These are phyloP conservation scores for Meandrina meandrites DNA, from an alignment of 92 coral and sea anemone species.

Conservation along the genomic window DNA sequence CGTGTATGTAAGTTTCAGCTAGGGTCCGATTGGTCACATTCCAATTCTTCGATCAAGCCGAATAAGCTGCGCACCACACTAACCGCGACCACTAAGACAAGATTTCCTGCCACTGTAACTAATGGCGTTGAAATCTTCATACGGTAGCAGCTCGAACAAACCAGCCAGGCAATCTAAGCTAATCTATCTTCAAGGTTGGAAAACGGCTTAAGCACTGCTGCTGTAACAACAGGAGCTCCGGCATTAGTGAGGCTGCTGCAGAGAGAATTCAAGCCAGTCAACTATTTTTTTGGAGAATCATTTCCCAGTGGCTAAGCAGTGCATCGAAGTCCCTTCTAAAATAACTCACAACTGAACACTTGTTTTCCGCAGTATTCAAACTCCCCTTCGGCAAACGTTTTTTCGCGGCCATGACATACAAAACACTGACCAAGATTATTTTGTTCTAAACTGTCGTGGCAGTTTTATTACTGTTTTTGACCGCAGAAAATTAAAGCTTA, in stretches of 20 bases:
- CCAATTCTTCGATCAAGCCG: not conserved
- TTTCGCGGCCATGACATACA: not conserved
- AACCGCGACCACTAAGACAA: not conserved
- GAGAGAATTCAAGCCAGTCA: not conserved
- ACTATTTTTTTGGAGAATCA: not conserved
- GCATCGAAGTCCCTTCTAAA: not conserved
- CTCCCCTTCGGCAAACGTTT: not conserved
- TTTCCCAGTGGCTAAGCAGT: not conserved
- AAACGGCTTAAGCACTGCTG: not conserved
- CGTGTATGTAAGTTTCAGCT: not conserved
- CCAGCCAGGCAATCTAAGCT: not conserved
- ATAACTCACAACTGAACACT: too few relatives aligned
- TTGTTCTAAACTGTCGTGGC: not conserved
- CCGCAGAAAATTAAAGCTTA: not conserved
- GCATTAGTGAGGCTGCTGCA: not conserved
- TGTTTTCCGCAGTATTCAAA: not conserved
- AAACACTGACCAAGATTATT: not conserved
- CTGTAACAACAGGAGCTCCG: not conserved
- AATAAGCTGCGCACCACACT: not conserved
- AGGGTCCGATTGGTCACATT: not conserved
- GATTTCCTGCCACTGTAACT: not conserved
- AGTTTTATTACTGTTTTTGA: not conserved
- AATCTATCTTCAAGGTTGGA: not conserved
- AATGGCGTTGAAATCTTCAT: not conserved
- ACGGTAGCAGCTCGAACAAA: not conserved